Percentiles rank a stretch among this genome's conserved stretches.
Conservation (phyloP, 2,888 invertebrate species). For the Junonia oenone region DNA sequence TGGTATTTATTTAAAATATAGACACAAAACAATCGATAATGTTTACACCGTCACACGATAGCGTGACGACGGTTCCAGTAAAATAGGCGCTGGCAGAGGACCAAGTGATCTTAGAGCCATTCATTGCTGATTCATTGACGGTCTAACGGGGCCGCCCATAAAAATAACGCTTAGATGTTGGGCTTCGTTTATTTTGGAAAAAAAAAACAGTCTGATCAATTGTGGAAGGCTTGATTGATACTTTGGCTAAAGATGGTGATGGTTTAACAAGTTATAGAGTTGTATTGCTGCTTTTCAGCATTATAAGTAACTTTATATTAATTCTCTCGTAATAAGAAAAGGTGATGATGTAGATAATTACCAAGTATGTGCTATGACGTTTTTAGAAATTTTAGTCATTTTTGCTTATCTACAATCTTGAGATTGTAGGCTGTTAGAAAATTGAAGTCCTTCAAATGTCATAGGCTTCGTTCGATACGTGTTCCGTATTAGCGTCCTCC, state of each 20-base stretch:
- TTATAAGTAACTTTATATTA: too few species aligned
- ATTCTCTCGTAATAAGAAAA: too few species aligned
- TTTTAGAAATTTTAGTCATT: background rate
- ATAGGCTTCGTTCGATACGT: background rate
- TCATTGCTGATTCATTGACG: slow-evolving; percentile 12
- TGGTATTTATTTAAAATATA: background rate
- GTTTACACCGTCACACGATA: background rate
- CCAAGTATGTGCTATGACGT: too few species aligned
- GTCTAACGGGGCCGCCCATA: slow-evolving; percentile 1
- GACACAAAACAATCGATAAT: background rate
- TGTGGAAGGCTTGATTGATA: background rate
- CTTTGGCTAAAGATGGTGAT: too few species aligned
- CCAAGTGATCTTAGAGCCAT: slow-evolving; percentile 5
- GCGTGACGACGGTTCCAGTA: background rate
- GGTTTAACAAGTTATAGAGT: too few species aligned
- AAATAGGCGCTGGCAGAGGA: background rate
- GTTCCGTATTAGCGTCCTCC: background rate
- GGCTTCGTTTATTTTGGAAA: background rate
- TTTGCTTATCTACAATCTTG: background rate
- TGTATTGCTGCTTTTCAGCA: too few species aligned
- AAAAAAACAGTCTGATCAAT: background rate
- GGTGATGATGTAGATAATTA: too few species aligned
- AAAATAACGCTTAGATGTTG: background rate
- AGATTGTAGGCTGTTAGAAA: background rate
- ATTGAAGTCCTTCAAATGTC: too few species aligned